phyloP scores from a whole-genome alignment of 2,113 vertebrate species.

The Sapayoa aenigma region DNA sequence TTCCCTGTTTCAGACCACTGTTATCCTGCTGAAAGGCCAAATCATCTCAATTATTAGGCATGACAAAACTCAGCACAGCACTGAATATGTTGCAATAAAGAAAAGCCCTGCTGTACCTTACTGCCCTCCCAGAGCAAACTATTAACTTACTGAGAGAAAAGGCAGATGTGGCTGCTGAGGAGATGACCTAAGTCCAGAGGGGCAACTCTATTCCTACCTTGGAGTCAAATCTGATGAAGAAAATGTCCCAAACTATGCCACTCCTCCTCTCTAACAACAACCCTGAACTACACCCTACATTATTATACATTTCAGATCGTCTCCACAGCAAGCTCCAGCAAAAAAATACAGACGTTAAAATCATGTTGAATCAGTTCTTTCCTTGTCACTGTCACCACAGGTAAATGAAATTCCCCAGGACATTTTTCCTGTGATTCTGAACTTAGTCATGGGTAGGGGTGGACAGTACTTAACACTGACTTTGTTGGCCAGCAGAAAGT shows the following conservation, averaged over 20 bases:
- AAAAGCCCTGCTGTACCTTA: neutral
- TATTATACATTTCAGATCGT: neutral
- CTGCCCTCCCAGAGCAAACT: neutral
- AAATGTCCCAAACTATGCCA: neutral
- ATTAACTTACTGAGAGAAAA: neutral
- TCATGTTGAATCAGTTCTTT: neutral
- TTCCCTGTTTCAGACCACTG: neutral
- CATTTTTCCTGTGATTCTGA: neutral
- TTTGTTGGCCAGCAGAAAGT: neutral
- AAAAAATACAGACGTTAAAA: neutral
- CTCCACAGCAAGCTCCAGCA: neutral
- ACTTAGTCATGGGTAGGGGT: neutral
- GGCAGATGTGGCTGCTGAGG: neutral
- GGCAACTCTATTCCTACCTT: neutral
- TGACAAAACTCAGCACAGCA: neutral
- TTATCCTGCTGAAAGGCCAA: neutral
- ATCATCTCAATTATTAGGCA: neutral
- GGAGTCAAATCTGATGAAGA: neutral
- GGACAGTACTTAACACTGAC: neutral
- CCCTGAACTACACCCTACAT: neutral
- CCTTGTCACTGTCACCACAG: neutral
- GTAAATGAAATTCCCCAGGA: neutral
- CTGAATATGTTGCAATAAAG: neutral
- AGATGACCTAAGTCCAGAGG: neutral
- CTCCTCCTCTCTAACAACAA: neutral